phyloP scores from a whole-genome alignment of 2,113 vertebrate species.

The Addax nasomaculatus region DNA sequence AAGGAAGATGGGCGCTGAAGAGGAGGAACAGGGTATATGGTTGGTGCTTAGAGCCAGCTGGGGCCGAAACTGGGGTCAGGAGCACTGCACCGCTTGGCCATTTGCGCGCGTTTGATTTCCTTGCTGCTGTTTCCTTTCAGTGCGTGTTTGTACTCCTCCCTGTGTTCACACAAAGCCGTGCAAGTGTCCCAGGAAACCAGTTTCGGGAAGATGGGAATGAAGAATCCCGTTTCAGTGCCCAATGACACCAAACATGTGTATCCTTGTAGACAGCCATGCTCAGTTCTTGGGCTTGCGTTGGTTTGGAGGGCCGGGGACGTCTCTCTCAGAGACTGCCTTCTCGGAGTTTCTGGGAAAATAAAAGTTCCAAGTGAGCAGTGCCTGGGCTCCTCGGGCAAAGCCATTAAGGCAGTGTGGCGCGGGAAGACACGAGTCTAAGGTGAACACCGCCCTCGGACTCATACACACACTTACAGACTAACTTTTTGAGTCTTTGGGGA shows the following conservation, averaged over 20 bases:
- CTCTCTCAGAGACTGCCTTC: neutral
- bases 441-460: neutral
- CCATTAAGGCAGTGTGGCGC: neutral
- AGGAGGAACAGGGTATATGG: neutral
- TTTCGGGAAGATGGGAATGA: neutral
- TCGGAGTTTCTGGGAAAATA: neutral
- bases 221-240: neutral
- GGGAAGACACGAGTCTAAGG: neutral
- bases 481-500: neutral
- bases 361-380: neutral
- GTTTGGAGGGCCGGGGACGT: neutral
- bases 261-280: neutral
- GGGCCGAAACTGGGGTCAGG: neutral
- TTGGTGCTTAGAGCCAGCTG: neutral
- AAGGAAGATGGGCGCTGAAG: neutral
- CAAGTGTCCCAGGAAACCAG: neutral
- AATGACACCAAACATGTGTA: too few relatives aligned
- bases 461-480: neutral
- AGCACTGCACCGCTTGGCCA: neutral
- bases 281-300: neutral
- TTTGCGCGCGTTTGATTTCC: neutral
- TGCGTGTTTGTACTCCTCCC: rapidly evolving
- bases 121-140: neutral
- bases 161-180: neutral
- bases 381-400: neutral